A percentile compares a stretch with the other conserved stretches of the same genome.
These are phyloP conservation scores for Macropis europaea DNA, from an alignment of 2,888 invertebrate species.

Conservation along the genomic window DNA sequence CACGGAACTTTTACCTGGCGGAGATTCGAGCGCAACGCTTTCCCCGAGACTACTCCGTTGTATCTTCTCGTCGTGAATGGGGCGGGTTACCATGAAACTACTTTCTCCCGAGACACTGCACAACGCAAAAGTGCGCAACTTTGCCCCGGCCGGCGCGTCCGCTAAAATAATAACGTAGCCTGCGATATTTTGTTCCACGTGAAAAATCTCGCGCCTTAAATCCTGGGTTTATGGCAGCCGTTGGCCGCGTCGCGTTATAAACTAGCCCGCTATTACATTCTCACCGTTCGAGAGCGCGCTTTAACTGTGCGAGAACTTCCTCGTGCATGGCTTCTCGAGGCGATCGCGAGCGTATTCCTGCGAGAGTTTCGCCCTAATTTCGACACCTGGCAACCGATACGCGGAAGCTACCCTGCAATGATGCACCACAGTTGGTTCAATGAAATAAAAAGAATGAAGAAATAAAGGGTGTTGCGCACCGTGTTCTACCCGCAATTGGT, in stretches of 20 bases:
- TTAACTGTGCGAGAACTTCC: conserved; percentile 43
- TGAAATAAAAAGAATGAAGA: no score
- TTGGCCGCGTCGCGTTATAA: conserved; percentile 47
- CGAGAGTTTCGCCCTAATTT: no score
- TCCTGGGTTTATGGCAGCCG: conserved; percentile 51
- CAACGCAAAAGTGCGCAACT: not conserved
- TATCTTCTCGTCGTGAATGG: not conserved
- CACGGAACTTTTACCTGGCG: not conserved
- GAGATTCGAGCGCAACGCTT: not conserved
- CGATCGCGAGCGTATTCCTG: no score
- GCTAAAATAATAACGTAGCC: conserved; percentile 38
- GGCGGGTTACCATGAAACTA: conserved; percentile 15
- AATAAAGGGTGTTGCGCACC: no score
- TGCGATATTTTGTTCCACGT: conserved; percentile 27
- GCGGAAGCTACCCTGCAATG: no score
- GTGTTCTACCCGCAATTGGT: no score
- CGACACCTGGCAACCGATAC: no score
- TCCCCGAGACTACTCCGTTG: not conserved
- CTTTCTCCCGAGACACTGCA: conserved; percentile 3
- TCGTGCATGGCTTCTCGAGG: conserved; percentile 24
- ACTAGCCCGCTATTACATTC: conserved; percentile 51
- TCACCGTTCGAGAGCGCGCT: conserved; percentile 24
- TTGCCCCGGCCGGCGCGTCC: not conserved
- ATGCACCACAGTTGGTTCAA: no score
- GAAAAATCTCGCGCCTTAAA: conserved; percentile 50